Evolutionary conservation across 2,113 vertebrate species (phyloP).

Genomic region (Sclerurus mexicanus): DNA sequence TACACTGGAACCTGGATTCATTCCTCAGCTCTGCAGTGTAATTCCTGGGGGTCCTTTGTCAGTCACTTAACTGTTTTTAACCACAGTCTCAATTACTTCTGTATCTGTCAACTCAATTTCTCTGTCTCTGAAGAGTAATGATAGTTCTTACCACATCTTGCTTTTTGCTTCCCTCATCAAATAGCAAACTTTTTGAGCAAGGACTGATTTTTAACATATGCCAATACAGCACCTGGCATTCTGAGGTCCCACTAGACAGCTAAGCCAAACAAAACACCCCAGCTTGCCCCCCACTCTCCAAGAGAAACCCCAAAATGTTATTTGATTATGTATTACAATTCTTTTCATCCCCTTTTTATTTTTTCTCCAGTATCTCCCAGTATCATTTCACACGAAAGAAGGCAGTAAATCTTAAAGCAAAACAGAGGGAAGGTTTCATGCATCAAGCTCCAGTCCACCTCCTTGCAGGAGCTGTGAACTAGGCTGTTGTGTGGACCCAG

Average conservation of each 20-base stretch:
- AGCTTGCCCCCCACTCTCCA: not conserved
- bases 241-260: not conserved
- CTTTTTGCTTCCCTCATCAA: not conserved
- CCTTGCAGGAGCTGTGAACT: accelerated
- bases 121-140: not conserved
- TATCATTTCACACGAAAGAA: not conserved
- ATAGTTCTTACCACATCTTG: not conserved
- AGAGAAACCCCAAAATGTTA: not conserved
- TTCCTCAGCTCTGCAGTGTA: not conserved
- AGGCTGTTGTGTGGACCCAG: not conserved
- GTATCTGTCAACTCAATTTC: not conserved
- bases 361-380: not conserved
- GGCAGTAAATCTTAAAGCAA: not conserved
- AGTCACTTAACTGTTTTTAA: not conserved
- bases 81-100: not conserved
- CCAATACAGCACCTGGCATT: not conserved
- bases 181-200: not conserved
- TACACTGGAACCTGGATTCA: not conserved
- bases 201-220: not conserved
- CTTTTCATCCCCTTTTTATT: not conserved
- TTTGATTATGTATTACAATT: accelerated
- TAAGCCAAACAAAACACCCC: not conserved
- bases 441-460: not conserved
- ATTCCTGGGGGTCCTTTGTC: not conserved
- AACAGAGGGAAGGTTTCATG: not conserved